Evolutionary conservation across 2,797 vertebrate genomes (phyloP), one percentile per base, ranked within the genome.

Genomic region (Apogon hyalosoma): DNA sequence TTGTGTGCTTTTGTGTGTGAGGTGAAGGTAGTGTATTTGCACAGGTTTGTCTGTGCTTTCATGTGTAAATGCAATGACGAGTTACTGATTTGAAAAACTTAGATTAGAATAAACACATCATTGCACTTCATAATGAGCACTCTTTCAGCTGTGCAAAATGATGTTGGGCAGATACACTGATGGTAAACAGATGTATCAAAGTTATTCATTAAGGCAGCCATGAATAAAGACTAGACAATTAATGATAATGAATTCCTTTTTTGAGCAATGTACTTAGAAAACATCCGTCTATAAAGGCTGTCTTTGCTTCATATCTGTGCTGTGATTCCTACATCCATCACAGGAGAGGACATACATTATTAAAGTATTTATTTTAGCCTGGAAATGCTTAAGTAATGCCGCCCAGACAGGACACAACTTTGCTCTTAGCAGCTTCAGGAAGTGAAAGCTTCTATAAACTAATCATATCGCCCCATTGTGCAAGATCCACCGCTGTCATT

Each of bases 401-500:
- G 63, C 41, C 24, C 36, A 40, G 86, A 78, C 66, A 68, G 66
- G 51, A 87, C 87, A 83, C 47, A 73, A 85, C 83, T 89, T 89
- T 90, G 82, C 89, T 87, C 67, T 90, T 83, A 79, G 58, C 61
- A 55, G 55, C 73, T 80, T 84, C 69, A 59, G 16, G 68, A 7
- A 73, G 47, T 51, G 49, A 63, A 68, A 69, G 48, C 55, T 13
- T 88, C 63, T 68, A 75, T 55, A 63, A 82, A 68, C 41, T 65
- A 65, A 75, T 85, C 46, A 63, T 69, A 68, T 77, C 53, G 50
- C 42, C 24, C 52, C 33, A 54, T 62, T 77, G 73, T 79, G 63
- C 31, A 28, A 43, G 53, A 60, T 56, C 46, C 39, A 77, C 64
- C 75, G 62, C 54, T 51, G 54, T 66, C 54, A 63, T 41, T 53